Percentiles rank a stretch among this genome's conserved stretches.
Conservation (phyloP, 2,113 vertebrate species). For the Anolis carolinensis region DNA sequence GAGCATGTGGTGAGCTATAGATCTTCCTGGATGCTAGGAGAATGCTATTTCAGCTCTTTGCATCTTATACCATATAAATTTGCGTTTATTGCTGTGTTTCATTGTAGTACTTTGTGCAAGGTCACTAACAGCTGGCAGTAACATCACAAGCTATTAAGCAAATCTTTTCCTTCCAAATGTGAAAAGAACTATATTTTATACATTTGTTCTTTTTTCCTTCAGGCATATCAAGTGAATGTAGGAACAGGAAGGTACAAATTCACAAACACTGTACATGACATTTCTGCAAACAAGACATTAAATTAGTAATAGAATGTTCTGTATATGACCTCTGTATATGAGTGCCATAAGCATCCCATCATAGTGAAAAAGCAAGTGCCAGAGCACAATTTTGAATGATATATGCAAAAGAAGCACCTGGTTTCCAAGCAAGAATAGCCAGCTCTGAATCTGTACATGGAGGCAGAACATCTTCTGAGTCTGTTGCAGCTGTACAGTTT, state of each 20-base stretch:
- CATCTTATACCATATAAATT: not conserved
- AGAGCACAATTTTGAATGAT: not conserved
- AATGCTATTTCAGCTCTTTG: not conserved
- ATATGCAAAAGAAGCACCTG: not conserved
- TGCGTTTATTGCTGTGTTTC: not conserved
- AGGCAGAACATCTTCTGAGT: not conserved
- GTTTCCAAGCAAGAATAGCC: not conserved
- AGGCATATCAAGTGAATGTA: not conserved
- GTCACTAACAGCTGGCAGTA: not conserved
- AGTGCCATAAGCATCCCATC: not conserved
- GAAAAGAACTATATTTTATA: not conserved
- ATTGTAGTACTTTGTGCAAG: not conserved
- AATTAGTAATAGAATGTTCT: not conserved
- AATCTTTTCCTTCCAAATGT: not conserved
- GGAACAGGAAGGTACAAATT: not conserved
- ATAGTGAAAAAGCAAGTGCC: not conserved
- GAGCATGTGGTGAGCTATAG: not conserved
- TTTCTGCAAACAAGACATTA: not conserved
- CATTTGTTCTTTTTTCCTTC: not conserved
- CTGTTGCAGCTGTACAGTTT: not conserved
- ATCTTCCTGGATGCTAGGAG: not conserved
- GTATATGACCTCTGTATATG: not conserved
- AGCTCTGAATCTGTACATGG: not conserved
- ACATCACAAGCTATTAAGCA: not conserved
- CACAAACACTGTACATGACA: not conserved